These are phyloP conservation scores for Lophochroa leadbeateri DNA, from an alignment of 2,113 vertebrate species.

Conservation along the genomic window DNA sequence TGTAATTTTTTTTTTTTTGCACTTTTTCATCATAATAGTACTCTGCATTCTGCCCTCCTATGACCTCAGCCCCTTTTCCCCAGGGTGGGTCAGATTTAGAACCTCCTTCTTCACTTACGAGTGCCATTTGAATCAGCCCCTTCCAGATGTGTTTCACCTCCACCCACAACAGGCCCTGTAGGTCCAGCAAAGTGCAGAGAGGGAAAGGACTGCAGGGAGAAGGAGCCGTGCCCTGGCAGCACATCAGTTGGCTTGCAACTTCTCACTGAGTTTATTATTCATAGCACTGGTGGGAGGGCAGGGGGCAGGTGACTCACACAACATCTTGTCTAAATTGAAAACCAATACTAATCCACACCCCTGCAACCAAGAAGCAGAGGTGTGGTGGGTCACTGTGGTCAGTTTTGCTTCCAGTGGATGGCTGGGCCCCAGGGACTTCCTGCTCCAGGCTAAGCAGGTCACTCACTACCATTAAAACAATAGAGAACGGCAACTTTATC, in stretches of 20 bases:
- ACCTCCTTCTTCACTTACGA: conserved; percentile 52
- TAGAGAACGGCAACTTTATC: background rate
- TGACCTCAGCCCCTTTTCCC: conserved; percentile 60
- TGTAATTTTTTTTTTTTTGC: conserved; percentile 66
- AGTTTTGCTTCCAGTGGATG: conserved; percentile 28
- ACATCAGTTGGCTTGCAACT: conserved; percentile 52
- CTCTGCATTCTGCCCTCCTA: conserved; percentile 67
- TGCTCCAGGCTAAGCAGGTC: background rate
- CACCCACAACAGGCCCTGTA: conserved; percentile 55
- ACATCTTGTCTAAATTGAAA: conserved; percentile 68
- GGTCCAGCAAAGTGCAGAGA: conserved; percentile 58
- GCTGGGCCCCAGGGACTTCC: conserved; percentile 2
- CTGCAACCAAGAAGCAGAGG: conserved; percentile 1
- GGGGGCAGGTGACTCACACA: conserved; percentile 58
- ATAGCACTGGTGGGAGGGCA: conserved; percentile 64
- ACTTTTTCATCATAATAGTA: conserved; percentile 66
- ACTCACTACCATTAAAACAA: background rate
- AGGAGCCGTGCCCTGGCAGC: conserved; percentile 64
- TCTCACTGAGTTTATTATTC: conserved; percentile 68
- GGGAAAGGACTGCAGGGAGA: conserved; percentile 29
- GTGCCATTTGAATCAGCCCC: conserved; percentile 46
- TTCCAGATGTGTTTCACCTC: conserved; percentile 63
- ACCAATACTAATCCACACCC: conserved; percentile 56
- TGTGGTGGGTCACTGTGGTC: conserved; percentile 46
- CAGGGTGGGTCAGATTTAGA: conserved; percentile 23